phyloP scores from a whole-genome alignment of 2,888 invertebrate genomes.

The Pristionchus exspectatus region DNA sequence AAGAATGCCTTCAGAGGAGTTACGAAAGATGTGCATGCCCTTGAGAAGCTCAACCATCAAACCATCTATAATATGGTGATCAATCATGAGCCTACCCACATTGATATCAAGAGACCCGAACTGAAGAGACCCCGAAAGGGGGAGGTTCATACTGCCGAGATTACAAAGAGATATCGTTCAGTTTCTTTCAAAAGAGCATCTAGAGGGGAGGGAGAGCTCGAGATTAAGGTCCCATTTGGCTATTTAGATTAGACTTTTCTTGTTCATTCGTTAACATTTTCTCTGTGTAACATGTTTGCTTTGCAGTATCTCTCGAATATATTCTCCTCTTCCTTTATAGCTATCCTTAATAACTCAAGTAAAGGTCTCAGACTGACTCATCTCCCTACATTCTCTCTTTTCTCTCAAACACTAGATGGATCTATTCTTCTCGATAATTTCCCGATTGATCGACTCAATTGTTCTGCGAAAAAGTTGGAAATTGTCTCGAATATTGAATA shows the following conservation, averaged over 20 bases:
- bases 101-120: neutral
- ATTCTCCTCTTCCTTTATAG: too few relatives aligned
- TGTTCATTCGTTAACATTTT: neutral
- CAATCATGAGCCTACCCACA: neutral
- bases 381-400: neutral
- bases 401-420: neutral
- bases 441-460: neutral
- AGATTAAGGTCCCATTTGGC: neutral
- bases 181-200: too few relatives aligned
- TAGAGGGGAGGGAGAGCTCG: too few relatives aligned
- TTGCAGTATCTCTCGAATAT: too few relatives aligned
- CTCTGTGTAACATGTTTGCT: neutral
- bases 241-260: neutral
- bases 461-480: neutral
- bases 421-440: neutral
- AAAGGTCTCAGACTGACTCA: neutral
- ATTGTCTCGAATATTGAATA: too few relatives aligned
- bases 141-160: too few relatives aligned
- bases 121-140: neutral
- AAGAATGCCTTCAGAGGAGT: neutral
- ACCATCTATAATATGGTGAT: neutral
- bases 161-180: too few relatives aligned
- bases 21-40: neutral
- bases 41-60: neutral
- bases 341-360: too few relatives aligned